phyloP scores from a whole-genome alignment of 2,113 vertebrate genomes.

The Cranoglanis bouderius region DNA sequence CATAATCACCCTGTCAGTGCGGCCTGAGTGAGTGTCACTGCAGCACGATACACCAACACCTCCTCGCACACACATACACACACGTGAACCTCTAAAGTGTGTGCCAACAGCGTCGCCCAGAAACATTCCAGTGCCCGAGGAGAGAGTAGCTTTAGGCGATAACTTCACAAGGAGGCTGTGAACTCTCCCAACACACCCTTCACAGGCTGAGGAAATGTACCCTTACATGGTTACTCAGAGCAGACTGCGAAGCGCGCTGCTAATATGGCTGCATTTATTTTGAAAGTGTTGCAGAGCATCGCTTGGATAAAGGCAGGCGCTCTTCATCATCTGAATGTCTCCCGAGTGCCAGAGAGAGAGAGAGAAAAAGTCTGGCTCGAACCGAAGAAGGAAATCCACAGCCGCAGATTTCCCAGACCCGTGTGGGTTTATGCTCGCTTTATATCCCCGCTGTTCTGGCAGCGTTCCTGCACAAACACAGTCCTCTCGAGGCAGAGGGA shows the following conservation, averaged over 20 bases:
- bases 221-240: slow-evolving; percentile 40
- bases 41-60: not conserved
- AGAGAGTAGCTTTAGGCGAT: slow-evolving; percentile 24
- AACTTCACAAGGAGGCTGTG: slow-evolving; percentile 36
- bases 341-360: slow-evolving; percentile 15
- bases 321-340: not conserved
- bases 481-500: slow-evolving; percentile 24
- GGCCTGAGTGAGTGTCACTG: not conserved
- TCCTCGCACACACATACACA: not conserved
- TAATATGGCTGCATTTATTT: slow-evolving; percentile 7
- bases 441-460: slow-evolving; percentile 31
- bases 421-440: slow-evolving; percentile 25
- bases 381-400: slow-evolving; percentile 57
- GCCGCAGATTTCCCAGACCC: slow-evolving; percentile 41
- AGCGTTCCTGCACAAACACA: slow-evolving; percentile 46
- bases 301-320: slow-evolving; percentile 10
- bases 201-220: not conserved
- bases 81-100: not conserved
- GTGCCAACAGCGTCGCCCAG: slow-evolving; percentile 22
- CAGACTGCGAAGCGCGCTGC: not conserved
- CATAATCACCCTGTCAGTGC: not conserved
- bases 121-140: slow-evolving; percentile 21
- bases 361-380: not conserved
- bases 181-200: slow-evolving; percentile 4
- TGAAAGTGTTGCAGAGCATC: not conserved